These are phyloP conservation scores for Coilia nasus DNA, from an alignment of 2,797 vertebrate genomes.

Conservation along the genomic window DNA sequence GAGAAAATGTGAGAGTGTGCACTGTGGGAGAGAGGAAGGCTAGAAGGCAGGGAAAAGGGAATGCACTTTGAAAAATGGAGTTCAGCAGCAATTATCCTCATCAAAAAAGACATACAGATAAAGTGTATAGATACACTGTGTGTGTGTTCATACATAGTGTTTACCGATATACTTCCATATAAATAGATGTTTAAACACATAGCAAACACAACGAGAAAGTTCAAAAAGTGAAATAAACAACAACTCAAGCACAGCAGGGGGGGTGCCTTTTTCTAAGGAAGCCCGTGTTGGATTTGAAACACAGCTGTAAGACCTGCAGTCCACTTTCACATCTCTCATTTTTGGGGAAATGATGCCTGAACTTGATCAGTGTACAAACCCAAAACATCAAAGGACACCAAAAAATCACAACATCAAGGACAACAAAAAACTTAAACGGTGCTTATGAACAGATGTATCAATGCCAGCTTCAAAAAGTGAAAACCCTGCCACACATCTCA, in stretches of 20 bases:
- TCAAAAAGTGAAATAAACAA: neutral
- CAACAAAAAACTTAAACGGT: neutral
- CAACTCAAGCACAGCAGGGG: neutral
- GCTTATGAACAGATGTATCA: neutral
- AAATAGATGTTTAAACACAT: neutral
- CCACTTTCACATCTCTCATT: slow-evolving; percentile 13
- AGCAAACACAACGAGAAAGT: neutral
- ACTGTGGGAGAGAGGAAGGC: neutral
- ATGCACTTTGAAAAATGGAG: neutral
- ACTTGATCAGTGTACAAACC: neutral
- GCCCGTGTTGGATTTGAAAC: slow-evolving; percentile 1
- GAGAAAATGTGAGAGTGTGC: no score
- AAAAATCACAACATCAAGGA: neutral
- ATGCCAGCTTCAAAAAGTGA: no score
- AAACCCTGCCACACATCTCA: no score
- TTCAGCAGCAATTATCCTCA: neutral
- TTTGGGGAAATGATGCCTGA: neutral
- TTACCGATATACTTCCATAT: neutral
- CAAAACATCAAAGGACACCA: neutral
- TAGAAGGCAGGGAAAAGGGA: neutral
- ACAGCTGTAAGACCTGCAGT: neutral
- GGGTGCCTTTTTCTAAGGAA: neutral
- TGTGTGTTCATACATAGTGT: neutral
- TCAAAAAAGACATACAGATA: neutral
- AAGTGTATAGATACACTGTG: neutral